Evolutionary conservation across 2,113 vertebrate genomes (phyloP).

Genomic region (Syrmaticus mikado): DNA sequence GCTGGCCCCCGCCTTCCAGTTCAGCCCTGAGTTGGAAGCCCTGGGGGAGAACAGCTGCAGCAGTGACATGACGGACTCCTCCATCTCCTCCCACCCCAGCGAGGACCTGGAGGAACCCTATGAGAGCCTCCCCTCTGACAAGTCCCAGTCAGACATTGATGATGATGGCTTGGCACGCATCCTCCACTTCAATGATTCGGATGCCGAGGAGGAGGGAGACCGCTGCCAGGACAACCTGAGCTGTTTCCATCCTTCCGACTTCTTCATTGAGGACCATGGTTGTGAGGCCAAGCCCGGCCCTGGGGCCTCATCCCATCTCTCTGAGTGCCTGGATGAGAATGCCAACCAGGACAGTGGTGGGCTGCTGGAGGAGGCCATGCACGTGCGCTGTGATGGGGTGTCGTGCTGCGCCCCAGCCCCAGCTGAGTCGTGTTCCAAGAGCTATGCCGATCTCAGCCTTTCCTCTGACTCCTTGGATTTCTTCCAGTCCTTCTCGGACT

Average conservation of each 20-base stretch:
- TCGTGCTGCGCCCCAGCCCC: constrained; percentile 78
- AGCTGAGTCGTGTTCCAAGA: constrained; percentile 79
- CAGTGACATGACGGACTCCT: constrained; percentile 92
- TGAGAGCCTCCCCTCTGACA: constrained; percentile 62
- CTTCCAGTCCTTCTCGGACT: constrained; percentile 90
- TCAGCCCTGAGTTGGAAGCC: constrained; percentile 77
- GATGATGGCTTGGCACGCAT: constrained; percentile 88
- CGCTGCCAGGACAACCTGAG: constrained; percentile 78
- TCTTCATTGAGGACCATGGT: constrained; percentile 74
- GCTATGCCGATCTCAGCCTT: constrained; percentile 92
- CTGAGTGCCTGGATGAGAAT: constrained; percentile 90
- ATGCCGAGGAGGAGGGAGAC: constrained; percentile 73
- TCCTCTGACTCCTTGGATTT: constrained; percentile 94
- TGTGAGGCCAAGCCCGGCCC: constrained; percentile 55
- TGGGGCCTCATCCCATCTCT: constrained; percentile 78
- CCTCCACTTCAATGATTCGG: constrained; percentile 88
- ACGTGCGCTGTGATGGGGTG: constrained; percentile 42
- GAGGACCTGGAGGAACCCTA: constrained; percentile 79
- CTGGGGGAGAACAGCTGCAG: constrained; percentile 90
- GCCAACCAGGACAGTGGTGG: constrained; percentile 90
- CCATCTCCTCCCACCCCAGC: constrained; percentile 81
- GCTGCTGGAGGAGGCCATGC: constrained; percentile 76
- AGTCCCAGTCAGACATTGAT: constrained; percentile 78
- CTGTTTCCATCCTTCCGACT: constrained; percentile 85
- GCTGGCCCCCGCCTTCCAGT: constrained; percentile 81